Conservation (phyloP, 1,140 invertebrate genomes). For the Drosophila rhopaloa region DNA sequence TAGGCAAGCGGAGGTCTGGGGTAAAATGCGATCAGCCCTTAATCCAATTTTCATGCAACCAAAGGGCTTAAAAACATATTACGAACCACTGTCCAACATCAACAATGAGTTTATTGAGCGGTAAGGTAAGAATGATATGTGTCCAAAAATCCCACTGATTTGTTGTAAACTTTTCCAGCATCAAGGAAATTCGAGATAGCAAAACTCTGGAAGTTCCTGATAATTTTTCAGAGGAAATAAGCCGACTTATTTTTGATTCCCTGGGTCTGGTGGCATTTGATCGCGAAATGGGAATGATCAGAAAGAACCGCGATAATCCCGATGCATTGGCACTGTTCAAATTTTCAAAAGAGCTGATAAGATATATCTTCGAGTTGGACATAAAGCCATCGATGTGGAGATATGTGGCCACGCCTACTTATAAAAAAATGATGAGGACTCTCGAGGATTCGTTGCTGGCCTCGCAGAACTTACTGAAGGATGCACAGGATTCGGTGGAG, state of each 20-base stretch:
- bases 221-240: conserved; percentile 87
- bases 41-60: conserved; percentile 78
- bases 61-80: conserved; percentile 53
- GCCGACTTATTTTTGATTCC: conserved; percentile 89
- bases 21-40: conserved; percentile 32
- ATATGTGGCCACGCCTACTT: conserved; percentile 86
- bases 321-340: conserved; percentile 24
- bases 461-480: conserved; percentile 41
- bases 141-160: background rate
- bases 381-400: conserved; percentile 88
- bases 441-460: conserved; percentile 61
- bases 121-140: conserved; percentile 22
- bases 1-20: conserved; percentile 11
- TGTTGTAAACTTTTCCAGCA: conserved; percentile 7
- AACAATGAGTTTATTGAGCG: conserved; percentile 74
- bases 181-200: conserved; percentile 85
- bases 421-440: conserved; percentile 86
- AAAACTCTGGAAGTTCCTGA: conserved; percentile 86
- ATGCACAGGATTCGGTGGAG: conserved; percentile 30
- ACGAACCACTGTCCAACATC: conserved; percentile 61
- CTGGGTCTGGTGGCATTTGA: conserved; percentile 89
- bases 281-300: conserved; percentile 86
- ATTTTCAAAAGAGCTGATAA: background rate
- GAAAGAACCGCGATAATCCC: conserved; percentile 2
- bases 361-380: conserved; percentile 84